Evolutionary conservation across 2,113 vertebrate species (phyloP).

Genomic region (Candoia aspera): DNA sequence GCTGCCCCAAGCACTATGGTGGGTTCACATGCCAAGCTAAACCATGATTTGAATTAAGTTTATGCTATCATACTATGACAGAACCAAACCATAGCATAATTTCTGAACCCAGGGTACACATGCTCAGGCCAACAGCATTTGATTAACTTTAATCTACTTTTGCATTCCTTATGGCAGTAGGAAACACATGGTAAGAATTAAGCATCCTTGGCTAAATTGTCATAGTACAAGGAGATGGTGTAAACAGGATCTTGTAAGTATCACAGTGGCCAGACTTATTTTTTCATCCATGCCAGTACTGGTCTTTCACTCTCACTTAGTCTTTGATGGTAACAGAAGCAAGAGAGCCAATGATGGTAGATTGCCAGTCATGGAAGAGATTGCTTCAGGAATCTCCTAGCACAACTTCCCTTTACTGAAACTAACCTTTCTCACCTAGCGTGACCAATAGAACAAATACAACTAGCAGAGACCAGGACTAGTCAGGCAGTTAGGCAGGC

Average conservation of each 20-base stretch:
- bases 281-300: background rate
- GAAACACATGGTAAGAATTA: background rate
- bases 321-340: background rate
- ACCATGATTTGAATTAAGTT: background rate
- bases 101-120: background rate
- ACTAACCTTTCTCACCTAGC: background rate
- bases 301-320: background rate
- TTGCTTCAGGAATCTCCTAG: background rate
- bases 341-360: background rate
- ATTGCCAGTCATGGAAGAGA: background rate
- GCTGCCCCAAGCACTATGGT: background rate
- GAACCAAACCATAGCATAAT: background rate
- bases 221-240: background rate
- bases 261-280: background rate
- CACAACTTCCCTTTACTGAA: background rate
- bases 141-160: background rate
- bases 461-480: background rate
- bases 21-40: background rate
- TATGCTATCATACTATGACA: background rate
- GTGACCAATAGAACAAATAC: background rate
- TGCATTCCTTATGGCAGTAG: background rate
- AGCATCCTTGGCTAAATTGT: background rate
- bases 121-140: background rate
- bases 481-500: background rate
- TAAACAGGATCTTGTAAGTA: background rate